Evolutionary conservation across 1,140 invertebrate species (phyloP), one percentile per base, ranked within the genome.

Genomic region (Monochamus saltuarius): DNA sequence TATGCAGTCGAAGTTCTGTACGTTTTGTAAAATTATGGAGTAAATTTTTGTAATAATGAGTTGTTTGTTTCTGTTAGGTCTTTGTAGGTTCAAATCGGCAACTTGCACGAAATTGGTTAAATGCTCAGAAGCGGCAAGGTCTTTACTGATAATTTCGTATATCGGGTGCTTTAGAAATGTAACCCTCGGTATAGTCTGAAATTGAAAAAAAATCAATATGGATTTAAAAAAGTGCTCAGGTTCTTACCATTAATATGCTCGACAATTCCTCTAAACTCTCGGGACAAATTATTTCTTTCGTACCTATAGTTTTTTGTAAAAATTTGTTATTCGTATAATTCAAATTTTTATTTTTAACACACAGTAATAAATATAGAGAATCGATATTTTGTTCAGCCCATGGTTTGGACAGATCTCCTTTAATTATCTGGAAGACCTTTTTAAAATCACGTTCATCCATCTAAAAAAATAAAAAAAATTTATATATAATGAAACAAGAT

Each of bases 161-260:
- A 87, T 73, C 40, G 85, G 85, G 75, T 88, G 85, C 55, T 79
- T 78, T 37, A 80, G 73, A 36, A 78, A 80, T 59, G 79, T 73
- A 62, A 82, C 78, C 70, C 83, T 81, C 45, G 84, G 82, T 52
- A 82, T 80, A 56, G 80, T 77, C 85, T 85, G 73, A 59, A 81
- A 80, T n/a, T 29, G 55, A 61, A 61, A 49, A 37, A 17, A 8
- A 13, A 36, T 11, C 2, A 6, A 9, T 35, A 51, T 35, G 19
- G 13, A 51, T 13, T n/a, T 11, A 37, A 35, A 13, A 34, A 1
- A 40, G 3, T 0, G 46, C 35, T 43, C 43, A 79, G 77, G n/a
- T n/a, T n/a, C n/a, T 77, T 81, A 88, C 87, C 76, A 83, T 79
- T 60, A 89, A 67, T 59, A 87, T 79, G 65, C 81, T 81, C 64